Conservation (phyloP, 2,113 vertebrate species). For the Mormyrus lacerda region DNA sequence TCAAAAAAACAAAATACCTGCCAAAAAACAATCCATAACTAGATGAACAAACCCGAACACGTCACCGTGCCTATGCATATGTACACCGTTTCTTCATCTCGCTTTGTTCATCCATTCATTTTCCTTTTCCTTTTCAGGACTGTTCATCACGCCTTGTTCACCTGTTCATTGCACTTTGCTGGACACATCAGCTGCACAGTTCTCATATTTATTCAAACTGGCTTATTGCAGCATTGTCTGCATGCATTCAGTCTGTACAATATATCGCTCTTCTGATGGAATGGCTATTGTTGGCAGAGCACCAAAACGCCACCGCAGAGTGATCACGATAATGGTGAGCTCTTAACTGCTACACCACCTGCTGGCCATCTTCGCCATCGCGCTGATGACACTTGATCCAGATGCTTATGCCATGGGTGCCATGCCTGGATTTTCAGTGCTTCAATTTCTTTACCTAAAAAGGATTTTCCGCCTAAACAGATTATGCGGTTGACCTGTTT, state of each 20-base stretch:
- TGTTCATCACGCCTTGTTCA: neutral
- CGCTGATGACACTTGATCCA: neutral
- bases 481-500: neutral
- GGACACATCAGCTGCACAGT: neutral
- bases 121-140: neutral
- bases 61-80: neutral
- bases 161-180: neutral
- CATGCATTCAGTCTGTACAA: neutral
- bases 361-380: neutral
- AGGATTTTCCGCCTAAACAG: slow-evolving; percentile 3
- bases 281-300: neutral
- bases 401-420: neutral
- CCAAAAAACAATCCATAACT: neutral
- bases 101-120: neutral
- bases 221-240: neutral
- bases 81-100: neutral
- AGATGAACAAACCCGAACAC: neutral
- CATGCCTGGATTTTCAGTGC: neutral
- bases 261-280: neutral
- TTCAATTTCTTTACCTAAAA: neutral
- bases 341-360: neutral
- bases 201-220: neutral
- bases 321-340: neutral
- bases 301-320: neutral
- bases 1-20: neutral